phyloP scores from a whole-genome alignment of 2,113 vertebrate species.

The Ptilorrhoa leucosticta region DNA sequence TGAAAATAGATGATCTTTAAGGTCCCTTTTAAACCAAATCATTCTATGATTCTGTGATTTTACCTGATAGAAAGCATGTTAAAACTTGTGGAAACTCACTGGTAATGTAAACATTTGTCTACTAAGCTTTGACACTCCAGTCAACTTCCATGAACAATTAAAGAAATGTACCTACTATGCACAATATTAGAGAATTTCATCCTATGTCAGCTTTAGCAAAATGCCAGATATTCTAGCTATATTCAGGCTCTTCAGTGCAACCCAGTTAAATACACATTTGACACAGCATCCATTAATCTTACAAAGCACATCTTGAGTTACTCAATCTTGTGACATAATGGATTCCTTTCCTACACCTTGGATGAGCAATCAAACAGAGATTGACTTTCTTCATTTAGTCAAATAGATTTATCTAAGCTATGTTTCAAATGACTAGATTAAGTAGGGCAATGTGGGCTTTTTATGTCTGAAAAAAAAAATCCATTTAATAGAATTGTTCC shows the following conservation, averaged over 20 bases:
- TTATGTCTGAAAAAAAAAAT: slow-evolving; percentile 45
- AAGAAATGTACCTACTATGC: background rate
- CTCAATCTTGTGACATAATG: slow-evolving; percentile 52
- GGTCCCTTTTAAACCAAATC: background rate
- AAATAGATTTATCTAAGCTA: slow-evolving; percentile 60
- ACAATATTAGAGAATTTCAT: background rate
- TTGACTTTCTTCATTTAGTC: slow-evolving; percentile 54
- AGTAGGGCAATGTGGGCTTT: slow-evolving; percentile 23
- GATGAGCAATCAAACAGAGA: slow-evolving; percentile 51
- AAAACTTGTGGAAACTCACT: background rate
- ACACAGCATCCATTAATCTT: slow-evolving; percentile 48
- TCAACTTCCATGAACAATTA: background rate
- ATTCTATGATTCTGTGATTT: background rate
- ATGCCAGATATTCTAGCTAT: background rate
- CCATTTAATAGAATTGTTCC: slow-evolving; percentile 26
- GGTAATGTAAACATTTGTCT: background rate
- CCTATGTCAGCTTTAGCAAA: background rate
- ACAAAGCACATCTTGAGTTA: slow-evolving; percentile 1
- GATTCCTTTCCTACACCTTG: slow-evolving; percentile 50
- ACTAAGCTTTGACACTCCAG: background rate
- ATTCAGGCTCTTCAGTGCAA: background rate
- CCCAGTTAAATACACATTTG: slow-evolving; percentile 36
- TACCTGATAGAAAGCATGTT: background rate
- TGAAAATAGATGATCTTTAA: background rate
- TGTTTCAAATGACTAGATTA: slow-evolving; percentile 60